phyloP scores from a whole-genome alignment of 1,140 invertebrate species.

The Eriocheir sinensis region DNA sequence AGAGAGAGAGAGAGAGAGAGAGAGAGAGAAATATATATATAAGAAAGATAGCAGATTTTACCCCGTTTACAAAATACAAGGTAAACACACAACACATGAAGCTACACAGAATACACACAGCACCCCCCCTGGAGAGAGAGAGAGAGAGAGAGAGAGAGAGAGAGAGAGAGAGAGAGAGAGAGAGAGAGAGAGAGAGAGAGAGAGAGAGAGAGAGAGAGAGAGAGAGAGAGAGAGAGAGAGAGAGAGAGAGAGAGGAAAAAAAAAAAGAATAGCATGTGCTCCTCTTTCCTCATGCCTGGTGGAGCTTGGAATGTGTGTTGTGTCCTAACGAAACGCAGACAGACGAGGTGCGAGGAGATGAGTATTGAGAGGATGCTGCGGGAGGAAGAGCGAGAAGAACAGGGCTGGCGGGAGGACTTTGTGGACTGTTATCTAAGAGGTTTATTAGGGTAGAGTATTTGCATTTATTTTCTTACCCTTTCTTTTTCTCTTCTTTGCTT shows the following conservation, averaged over 20 bases:
- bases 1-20: conserved; percentile 56
- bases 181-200: conserved; percentile 4
- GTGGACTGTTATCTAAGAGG: too few relatives aligned
- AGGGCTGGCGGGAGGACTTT: background rate
- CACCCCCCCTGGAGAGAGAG: background rate
- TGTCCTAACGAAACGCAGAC: background rate
- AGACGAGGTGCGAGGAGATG: background rate
- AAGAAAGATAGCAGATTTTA: background rate
- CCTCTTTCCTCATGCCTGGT: background rate
- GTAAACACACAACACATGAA: conserved; percentile 36
- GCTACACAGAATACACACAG: conserved; percentile 19
- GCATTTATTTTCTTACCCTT: background rate
- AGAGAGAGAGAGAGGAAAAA: background rate
- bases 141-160: too few relatives aligned
- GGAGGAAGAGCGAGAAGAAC: background rate
- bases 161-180: background rate
- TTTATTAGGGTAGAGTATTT: background rate
- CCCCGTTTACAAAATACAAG: background rate
- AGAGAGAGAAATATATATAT: conserved; percentile 27
- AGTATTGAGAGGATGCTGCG: background rate
- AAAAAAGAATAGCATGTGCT: background rate
- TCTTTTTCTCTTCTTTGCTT: too few relatives aligned
- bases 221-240: conserved; percentile 16
- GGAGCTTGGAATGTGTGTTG: conserved; percentile 32
- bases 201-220: conserved; percentile 4